phyloP scores from a whole-genome alignment of 2,797 vertebrate species.

The Distichodus sexfasciatus region DNA sequence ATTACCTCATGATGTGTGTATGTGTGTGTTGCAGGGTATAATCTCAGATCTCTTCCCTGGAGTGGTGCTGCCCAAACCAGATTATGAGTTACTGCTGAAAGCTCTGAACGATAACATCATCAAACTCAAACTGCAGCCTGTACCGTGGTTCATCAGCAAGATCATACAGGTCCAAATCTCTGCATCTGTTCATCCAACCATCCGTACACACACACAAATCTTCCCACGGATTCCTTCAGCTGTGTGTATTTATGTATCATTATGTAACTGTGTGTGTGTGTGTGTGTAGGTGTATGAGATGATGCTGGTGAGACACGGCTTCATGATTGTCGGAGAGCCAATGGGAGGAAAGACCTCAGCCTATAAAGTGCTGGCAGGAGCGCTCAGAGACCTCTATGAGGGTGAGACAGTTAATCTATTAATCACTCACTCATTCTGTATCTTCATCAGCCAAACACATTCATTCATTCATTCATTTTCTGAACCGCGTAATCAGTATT shows the following conservation, averaged over 20 bases:
- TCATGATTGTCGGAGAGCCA: slow-evolving; percentile 92
- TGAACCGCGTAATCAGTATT: no score
- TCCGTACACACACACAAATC: neutral
- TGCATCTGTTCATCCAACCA: neutral
- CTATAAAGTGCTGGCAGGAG: slow-evolving; percentile 85
- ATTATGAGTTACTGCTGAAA: slow-evolving; percentile 83
- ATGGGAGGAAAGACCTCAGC: slow-evolving; percentile 88
- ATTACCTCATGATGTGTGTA: no score
- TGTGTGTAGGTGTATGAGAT: slow-evolving; percentile 87
- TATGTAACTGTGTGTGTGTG: slow-evolving; percentile 23
- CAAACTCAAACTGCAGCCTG: slow-evolving; percentile 84
- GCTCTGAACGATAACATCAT: slow-evolving; percentile 79
- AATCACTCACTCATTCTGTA: neutral
- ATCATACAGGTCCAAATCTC: slow-evolving; percentile 84
- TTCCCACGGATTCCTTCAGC: neutral
- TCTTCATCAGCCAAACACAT: no score
- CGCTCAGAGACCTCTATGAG: slow-evolving; percentile 78
- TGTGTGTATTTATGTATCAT: neutral
- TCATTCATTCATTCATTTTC: no score
- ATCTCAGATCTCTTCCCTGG: slow-evolving; percentile 94
- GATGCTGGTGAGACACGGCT: slow-evolving; percentile 94
- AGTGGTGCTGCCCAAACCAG: slow-evolving; percentile 86
- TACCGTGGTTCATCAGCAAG: slow-evolving; percentile 92
- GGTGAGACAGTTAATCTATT: slow-evolving; percentile 59
- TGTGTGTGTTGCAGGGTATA: slow-evolving; percentile 77